A percentile compares a stretch with the other conserved stretches of the same genome.
These are phyloP conservation scores for Cheilosia vulpina DNA, from an alignment of 2,888 invertebrate genomes.

Conservation along the genomic window DNA sequence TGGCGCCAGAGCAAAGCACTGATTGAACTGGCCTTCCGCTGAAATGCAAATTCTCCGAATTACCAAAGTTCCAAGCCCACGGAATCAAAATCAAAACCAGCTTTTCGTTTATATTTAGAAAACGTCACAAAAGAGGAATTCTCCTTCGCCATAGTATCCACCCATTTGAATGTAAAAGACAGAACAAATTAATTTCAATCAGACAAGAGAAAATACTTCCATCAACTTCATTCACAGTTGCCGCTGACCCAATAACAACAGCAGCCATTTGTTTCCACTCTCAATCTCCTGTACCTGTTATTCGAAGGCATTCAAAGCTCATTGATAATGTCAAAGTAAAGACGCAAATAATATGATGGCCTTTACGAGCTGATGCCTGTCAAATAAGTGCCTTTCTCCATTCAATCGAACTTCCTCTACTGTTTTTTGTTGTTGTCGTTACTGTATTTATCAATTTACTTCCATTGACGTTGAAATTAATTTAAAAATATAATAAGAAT, in stretches of 20 bases:
- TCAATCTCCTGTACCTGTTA: neutral
- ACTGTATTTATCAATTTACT: constrained; percentile 7
- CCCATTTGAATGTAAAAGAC: neutral
- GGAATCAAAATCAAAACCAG: no score
- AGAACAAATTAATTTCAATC: constrained; percentile 25
- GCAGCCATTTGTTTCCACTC: neutral
- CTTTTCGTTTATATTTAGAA: no score
- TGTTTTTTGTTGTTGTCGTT: neutral
- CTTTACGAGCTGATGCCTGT: constrained; percentile 50
- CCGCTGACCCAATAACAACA: neutral
- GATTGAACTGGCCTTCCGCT: no score
- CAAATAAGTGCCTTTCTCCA: constrained; percentile 19
- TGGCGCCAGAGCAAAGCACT: no score
- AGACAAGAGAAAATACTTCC: constrained; percentile 23
- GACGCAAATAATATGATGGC: constrained; percentile 14
- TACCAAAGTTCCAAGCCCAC: no score
- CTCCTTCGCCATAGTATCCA: no score
- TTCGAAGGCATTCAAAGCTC: constrained; percentile 22
- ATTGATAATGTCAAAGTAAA: constrained; percentile 31
- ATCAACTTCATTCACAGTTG: constrained; percentile 25
- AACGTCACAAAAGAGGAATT: no score
- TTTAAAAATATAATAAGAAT: constrained; percentile 21
- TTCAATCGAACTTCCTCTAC: neutral
- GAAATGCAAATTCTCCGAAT: no score
- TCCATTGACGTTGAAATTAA: constrained; percentile 54